Base-by-base conservation (phyloP, 2,113 vertebrate genomes). In the Caranx melampygus region DNA sequence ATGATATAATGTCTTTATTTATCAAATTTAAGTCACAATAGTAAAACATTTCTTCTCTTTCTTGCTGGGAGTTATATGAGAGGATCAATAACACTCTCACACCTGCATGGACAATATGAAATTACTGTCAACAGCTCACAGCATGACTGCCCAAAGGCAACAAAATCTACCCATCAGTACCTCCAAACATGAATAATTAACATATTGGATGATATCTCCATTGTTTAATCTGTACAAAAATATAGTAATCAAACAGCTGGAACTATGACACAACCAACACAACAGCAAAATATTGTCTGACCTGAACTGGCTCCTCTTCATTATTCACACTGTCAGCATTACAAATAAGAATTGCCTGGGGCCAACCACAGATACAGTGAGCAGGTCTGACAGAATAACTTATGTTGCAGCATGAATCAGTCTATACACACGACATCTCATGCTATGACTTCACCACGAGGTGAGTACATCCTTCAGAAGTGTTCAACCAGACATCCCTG, bases 381-480 rank as follows among this genome's bases (percentile, higher is more conserved):
- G 68, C 59, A 45, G 33, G 57, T 66, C 67, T 63, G 61, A 80
- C 76, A 34, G 59, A 72, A 59, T 49, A 69, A 71, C 40, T 59
- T 76, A 63, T 64, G 26, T 65, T 59, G 9, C 69, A 78, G 34
- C 35, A 35, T 52, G 40, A 82, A 80, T 69, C 71, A 83, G 55
- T 72, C 59, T 52, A 34, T 77, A 80, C 65, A 60, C 54, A 55
- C 75, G 62, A 78, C 73, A 73, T 72, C 62, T 79, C 40, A 72
- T 16, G 12, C 51, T 59, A 54, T 62, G 66, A 79, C 74, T 86
- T 82, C 79, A 81, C 62, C 51, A 64, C 55, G 79, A 84, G 78
- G 54, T 83, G 68, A 68, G 54, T 52, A 15, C 8, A 77, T 85
- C 89, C 81, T 91, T 89, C 89, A 86, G 15, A 77, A 61, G 57